Percentiles rank a stretch among this genome's conserved stretches.
These are phyloP conservation scores for Cantharis nigra DNA, from an alignment of 2,888 invertebrate genomes.

Conservation along the genomic window DNA sequence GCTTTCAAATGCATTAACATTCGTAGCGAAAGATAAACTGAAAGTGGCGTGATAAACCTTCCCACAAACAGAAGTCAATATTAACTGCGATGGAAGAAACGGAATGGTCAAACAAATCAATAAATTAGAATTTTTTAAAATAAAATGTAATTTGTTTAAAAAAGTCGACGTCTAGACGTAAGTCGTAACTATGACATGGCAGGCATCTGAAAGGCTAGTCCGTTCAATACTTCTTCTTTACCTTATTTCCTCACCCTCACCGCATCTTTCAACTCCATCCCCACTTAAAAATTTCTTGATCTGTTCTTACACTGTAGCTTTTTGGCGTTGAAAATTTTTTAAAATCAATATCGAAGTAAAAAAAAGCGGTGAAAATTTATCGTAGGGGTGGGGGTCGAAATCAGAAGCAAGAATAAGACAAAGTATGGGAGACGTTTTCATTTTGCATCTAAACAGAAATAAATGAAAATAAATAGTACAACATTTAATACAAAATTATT, in stretches of 20 bases:
- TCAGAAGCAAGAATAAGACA: conserved; percentile 36
- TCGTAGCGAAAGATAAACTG: not conserved
- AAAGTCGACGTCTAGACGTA: conserved; percentile 22
- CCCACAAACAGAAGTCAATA: not conserved
- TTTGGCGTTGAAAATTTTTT: conserved; percentile 10
- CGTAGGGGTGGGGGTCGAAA: not conserved
- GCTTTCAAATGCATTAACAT: not conserved
- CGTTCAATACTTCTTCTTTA: conserved; percentile 51
- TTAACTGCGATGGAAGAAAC: no score
- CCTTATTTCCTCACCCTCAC: conserved; percentile 45
- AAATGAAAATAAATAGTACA: conserved; percentile 55
- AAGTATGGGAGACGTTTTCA: conserved; percentile 46
- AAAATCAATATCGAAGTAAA: not conserved
- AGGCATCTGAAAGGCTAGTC: conserved; percentile 44
- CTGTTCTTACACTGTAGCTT: conserved; percentile 18
- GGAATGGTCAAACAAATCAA: not conserved
- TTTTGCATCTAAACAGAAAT: conserved; percentile 46
- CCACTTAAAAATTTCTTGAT: conserved; percentile 39
- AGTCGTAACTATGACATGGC: conserved; percentile 29
- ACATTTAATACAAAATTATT: conserved; percentile 55
- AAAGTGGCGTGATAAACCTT: not conserved
- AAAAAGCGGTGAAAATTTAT: not conserved
- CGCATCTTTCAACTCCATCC: conserved; percentile 36
- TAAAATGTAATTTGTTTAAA: not conserved
- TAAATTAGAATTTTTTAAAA: not conserved